Base-by-base conservation (phyloP, 1,140 invertebrate genomes). In the Oncopeltus fasciatus region DNA sequence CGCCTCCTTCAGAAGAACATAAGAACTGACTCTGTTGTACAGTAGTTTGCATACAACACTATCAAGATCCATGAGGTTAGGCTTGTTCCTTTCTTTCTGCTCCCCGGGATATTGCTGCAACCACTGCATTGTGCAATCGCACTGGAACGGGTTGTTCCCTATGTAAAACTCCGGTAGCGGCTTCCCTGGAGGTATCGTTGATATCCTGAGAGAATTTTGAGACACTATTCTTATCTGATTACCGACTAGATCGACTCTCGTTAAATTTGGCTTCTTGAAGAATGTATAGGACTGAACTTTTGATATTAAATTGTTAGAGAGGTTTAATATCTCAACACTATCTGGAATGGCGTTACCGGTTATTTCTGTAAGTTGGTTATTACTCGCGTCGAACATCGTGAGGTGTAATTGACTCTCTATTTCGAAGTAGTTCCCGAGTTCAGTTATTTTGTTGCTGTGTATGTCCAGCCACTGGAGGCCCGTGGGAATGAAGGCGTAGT, bases 261-360 rank as follows among this genome's bases (percentile, higher is more conserved):
- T 92, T 57, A 94, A 73, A 72, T 93, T 93, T 1, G 87, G 87
- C 72, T 94, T 95, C 70, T 90, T 90, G 74, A 92, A 88, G 73
- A 94, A 94, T n/a, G 90, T 88, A 67, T 92, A 92, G 0, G 89
- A 89, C 68, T 91, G 88, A 56, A 95, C 88, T 75, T 86, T 89
- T 24, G 81, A 81, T 65, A 95, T 93, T 43, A 83, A 75, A 76
- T 95, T 95, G 71, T 92, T 85, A 69, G 88, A 90, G 27, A 94
- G 76, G 69, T 87, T 88, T 4, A 93, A 73, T 67, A 87, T 80
- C 74, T 92, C 86, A 0, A 93, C 85, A 63, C 88, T 89, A 74
- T 90, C 88, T 0, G 90, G 91, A 69, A 94, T 86, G 1, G 88
- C 69, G 18, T 70, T 71, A 47, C 87, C 86, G 16, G 86, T 88